Evolutionary conservation across 2,797 vertebrate genomes (phyloP).

Genomic region (Threskiornis aethiopicus): DNA sequence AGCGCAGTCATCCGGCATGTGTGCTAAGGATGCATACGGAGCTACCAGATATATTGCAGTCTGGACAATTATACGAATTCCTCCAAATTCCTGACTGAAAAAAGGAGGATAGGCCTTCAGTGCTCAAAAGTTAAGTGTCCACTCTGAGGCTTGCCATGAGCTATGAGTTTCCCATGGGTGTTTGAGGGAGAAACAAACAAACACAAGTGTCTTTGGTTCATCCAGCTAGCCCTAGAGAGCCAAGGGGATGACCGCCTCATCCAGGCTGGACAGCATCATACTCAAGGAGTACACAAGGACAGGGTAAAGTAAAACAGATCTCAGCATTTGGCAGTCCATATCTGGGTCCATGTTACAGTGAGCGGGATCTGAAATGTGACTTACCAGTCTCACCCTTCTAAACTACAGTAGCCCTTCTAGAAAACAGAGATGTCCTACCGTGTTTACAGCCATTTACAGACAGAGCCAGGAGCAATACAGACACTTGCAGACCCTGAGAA

Average conservation of each 20-base stretch:
- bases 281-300: background rate
- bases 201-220: background rate
- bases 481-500: background rate
- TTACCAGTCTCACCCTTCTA: background rate
- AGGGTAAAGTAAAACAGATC: background rate
- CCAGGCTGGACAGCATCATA: background rate
- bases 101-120: background rate
- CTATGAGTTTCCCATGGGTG: background rate
- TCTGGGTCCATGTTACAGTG: no score
- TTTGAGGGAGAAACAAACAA: background rate
- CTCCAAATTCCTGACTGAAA: background rate
- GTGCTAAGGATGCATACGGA: background rate
- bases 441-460: background rate
- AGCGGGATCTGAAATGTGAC: background rate
- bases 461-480: background rate
- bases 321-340: background rate
- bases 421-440: background rate
- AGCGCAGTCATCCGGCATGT: accelerated
- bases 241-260: background rate
- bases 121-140: background rate
- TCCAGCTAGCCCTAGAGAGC: background rate
- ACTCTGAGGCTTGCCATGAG: background rate
- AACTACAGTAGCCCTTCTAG: background rate
- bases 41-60: background rate
- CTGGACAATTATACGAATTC: background rate